phyloP scores from a whole-genome alignment of 2,113 vertebrate species.

The Microtus richardsoni region DNA sequence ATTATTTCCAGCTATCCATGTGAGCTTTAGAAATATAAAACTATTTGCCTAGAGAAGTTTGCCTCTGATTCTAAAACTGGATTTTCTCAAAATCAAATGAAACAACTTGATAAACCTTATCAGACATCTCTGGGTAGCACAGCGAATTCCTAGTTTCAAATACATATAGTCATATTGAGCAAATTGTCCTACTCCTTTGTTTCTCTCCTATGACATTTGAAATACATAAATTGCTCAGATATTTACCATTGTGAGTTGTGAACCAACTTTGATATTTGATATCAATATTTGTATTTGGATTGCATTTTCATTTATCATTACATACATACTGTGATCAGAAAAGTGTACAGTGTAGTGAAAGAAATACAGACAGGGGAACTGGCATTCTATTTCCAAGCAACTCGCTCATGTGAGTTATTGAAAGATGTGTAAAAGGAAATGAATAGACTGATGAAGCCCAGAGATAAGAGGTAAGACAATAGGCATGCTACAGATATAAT shows the following conservation, averaged over 20 bases:
- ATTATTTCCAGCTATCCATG: neutral
- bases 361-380: neutral
- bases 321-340: neutral
- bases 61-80: neutral
- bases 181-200: neutral
- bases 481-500: neutral
- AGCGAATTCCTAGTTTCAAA: neutral
- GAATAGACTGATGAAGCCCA: neutral
- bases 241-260: neutral
- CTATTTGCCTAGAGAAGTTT: neutral
- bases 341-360: neutral
- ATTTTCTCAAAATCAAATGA: constrained; percentile 2
- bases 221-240: neutral
- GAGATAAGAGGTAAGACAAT: neutral
- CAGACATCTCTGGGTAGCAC: neutral
- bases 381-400: neutral
- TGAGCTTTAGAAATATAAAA: neutral
- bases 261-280: neutral
- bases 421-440: neutral
- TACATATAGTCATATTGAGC: neutral
- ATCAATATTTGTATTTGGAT: neutral
- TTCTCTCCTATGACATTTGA: neutral
- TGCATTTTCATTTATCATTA: neutral
- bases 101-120: neutral
- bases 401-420: neutral